A percentile compares a stretch with the other conserved stretches of the same genome.
phyloP scores from a whole-genome alignment of 2,113 vertebrate species.

The Parotia lawesii region DNA sequence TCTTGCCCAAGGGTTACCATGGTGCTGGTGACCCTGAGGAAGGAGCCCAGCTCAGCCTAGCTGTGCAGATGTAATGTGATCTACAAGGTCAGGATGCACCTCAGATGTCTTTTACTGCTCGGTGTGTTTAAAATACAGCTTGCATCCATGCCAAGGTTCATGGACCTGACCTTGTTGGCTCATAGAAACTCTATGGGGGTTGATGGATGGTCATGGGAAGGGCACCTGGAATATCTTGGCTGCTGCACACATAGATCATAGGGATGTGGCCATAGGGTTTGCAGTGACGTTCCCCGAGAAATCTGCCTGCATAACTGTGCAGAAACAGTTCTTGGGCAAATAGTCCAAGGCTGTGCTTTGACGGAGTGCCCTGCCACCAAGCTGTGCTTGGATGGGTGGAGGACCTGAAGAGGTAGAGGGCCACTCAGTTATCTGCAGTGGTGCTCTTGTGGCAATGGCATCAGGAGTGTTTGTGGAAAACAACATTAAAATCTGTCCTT shows the following conservation, averaged over 20 bases:
- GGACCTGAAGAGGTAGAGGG: background rate
- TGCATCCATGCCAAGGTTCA: background rate
- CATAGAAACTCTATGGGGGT: background rate
- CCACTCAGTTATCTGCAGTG: background rate
- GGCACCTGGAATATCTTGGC: background rate
- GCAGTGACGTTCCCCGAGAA: accelerated
- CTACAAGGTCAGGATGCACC: background rate
- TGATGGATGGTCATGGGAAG: background rate
- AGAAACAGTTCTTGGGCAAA: background rate
- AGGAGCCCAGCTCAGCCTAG: background rate
- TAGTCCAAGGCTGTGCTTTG: background rate
- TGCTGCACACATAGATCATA: background rate
- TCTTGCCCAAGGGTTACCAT: background rate
- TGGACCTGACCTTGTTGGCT: background rate
- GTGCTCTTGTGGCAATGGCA: background rate
- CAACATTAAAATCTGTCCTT: background rate
- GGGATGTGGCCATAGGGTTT: background rate
- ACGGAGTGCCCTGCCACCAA: accelerated
- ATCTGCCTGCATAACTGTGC: background rate
- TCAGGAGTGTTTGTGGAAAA: background rate
- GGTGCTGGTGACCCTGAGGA: background rate
- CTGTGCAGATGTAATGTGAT: background rate
- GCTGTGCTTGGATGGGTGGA: background rate
- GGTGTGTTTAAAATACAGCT: background rate
- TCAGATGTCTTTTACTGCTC: background rate